These are phyloP conservation scores for Podargus strigoides DNA, from an alignment of 2,797 vertebrate genomes.

Conservation along the genomic window DNA sequence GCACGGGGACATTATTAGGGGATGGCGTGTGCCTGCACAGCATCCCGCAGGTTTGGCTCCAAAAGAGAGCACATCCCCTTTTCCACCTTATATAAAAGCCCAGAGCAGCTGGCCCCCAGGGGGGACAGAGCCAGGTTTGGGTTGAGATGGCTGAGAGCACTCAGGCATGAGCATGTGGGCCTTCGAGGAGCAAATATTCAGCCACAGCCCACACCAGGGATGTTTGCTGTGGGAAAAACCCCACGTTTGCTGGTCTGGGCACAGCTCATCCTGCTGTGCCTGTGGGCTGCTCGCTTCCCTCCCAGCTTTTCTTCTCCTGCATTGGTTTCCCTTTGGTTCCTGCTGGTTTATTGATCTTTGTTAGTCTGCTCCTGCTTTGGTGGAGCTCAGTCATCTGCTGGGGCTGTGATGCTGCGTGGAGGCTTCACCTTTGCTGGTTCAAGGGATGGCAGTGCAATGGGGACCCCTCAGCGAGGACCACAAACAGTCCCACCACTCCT, in stretches of 20 bases:
- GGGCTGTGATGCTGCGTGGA: background rate
- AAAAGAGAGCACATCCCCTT: background rate
- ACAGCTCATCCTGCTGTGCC: background rate
- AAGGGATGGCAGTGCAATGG: background rate
- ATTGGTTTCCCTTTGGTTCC: background rate
- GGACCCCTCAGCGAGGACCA: background rate
- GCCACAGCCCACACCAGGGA: rapidly evolving
- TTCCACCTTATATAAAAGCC: background rate
- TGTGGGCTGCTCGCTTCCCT: background rate
- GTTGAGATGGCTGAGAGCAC: background rate
- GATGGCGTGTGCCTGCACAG: background rate
- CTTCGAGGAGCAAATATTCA: background rate
- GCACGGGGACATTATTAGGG: background rate
- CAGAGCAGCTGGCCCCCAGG: rapidly evolving
- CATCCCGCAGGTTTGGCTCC: background rate
- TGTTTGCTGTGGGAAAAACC: background rate
- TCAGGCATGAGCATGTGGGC: no score
- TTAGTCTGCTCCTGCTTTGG: rapidly evolving
- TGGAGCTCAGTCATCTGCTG: background rate
- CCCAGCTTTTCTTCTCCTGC: background rate
- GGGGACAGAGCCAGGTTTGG: background rate
- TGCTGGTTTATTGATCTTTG: background rate
- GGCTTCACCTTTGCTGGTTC: background rate
- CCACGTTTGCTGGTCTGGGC: background rate
- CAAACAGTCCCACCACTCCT: background rate